These are phyloP conservation scores for Leptobrachium leishanense DNA, from an alignment of 2,113 vertebrate genomes.

Conservation along the genomic window DNA sequence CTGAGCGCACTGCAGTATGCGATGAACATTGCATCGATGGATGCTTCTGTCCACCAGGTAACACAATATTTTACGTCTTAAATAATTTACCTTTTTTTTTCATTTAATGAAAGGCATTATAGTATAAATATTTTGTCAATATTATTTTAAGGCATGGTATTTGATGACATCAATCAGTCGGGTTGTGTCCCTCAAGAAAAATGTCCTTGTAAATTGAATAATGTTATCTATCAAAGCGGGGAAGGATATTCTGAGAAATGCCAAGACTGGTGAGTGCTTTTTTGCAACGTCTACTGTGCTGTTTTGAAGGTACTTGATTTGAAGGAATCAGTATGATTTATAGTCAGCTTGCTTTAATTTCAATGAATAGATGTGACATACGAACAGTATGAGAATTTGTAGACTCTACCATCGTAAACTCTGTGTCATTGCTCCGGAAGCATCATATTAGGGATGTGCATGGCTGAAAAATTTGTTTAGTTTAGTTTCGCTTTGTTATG, in stretches of 20 bases:
- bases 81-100: not conserved
- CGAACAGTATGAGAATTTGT: too few relatives aligned
- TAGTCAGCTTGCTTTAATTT: too few relatives aligned
- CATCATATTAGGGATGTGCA: too few relatives aligned
- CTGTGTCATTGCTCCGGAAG: too few relatives aligned
- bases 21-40: slow-evolving; percentile 75
- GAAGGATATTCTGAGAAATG: slow-evolving; percentile 68
- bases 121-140: not conserved
- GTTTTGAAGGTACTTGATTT: too few relatives aligned
- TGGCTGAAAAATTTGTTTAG: too few relatives aligned
- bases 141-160: slow-evolving; percentile 72
- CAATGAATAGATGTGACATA: too few relatives aligned
- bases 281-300: not conserved
- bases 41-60: slow-evolving; percentile 83
- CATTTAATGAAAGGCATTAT: not conserved
- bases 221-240: slow-evolving; percentile 64
- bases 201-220: slow-evolving; percentile 76
- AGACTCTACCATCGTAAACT: too few relatives aligned
- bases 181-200: slow-evolving; percentile 73
- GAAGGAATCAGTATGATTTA: too few relatives aligned
- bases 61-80: not conserved
- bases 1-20: slow-evolving; percentile 72
- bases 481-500: too few relatives aligned
- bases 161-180: slow-evolving; percentile 76
- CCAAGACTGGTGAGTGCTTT: slow-evolving; percentile 69